These are phyloP conservation scores for Haemorhous mexicanus DNA, from an alignment of 2,113 vertebrate species.

Conservation along the genomic window DNA sequence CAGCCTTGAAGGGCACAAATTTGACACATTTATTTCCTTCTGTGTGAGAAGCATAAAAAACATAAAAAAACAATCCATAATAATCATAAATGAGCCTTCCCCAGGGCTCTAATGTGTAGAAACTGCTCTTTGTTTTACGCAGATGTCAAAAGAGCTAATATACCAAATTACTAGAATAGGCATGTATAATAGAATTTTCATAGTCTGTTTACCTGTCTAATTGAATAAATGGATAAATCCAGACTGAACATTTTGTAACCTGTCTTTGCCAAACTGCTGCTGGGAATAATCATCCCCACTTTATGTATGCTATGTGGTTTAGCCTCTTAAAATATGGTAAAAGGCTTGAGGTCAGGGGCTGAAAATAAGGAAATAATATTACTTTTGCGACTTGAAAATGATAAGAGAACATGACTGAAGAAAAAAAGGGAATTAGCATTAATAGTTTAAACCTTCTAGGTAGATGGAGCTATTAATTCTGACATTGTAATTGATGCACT, in stretches of 20 bases:
- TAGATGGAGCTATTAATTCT: background rate
- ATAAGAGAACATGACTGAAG: background rate
- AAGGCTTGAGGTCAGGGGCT: background rate
- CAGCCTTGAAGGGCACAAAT: background rate
- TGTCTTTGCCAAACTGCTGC: constrained; percentile 16
- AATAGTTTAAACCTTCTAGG: background rate
- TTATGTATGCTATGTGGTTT: background rate
- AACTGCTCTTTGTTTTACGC: background rate
- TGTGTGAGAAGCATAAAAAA: background rate
- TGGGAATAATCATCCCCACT: constrained; percentile 27
- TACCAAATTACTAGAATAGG: constrained; percentile 52
- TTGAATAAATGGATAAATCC: constrained; percentile 58
- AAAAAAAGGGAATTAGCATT: background rate
- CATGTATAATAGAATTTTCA: constrained; percentile 36
- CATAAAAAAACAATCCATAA: background rate
- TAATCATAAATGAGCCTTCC: background rate
- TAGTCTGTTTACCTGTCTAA: constrained; percentile 64
- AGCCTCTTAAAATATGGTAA: background rate
- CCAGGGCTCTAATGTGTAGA: constrained; percentile 8
- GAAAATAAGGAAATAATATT: background rate
- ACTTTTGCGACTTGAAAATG: background rate
- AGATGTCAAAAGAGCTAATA: constrained; percentile 44
- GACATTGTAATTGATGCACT: background rate
- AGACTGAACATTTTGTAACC: constrained; percentile 24
- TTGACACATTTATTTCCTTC: background rate